These are phyloP conservation scores for Galeruca laticollis DNA, from an alignment of 2,888 invertebrate genomes.

Conservation along the genomic window DNA sequence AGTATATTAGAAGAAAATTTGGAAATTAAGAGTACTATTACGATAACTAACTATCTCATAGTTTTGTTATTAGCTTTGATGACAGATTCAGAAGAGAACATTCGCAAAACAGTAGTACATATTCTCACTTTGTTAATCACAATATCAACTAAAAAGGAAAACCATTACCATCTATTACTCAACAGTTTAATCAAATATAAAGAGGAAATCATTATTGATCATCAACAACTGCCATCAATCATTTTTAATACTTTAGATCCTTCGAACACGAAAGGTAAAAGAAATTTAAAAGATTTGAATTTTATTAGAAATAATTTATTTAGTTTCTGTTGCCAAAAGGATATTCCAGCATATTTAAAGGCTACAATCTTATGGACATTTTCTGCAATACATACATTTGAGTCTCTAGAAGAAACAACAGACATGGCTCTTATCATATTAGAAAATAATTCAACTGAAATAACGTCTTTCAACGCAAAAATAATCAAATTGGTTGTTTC, in stretches of 20 bases:
- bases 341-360: slow-evolving; percentile 66
- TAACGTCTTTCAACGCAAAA: slow-evolving; percentile 51
- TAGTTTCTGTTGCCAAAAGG: slow-evolving; percentile 62
- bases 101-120: slow-evolving; percentile 38
- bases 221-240: slow-evolving; percentile 75
- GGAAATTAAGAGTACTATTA: slow-evolving; percentile 24
- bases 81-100: slow-evolving; percentile 28
- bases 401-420: slow-evolving; percentile 57
- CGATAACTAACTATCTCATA: slow-evolving; percentile 26
- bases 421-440: slow-evolving; percentile 53
- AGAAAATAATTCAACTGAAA: slow-evolving; percentile 42
- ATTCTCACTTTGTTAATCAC: slow-evolving; percentile 36
- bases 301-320: slow-evolving; percentile 56
- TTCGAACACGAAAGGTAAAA: slow-evolving; percentile 61
- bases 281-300: slow-evolving; percentile 55
- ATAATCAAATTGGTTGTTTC: slow-evolving; percentile 54
- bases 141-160: slow-evolving; percentile 31
- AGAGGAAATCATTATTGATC: slow-evolving; percentile 74
- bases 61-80: slow-evolving; percentile 38
- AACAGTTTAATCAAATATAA: slow-evolving; percentile 48
- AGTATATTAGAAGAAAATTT: slow-evolving; percentile 31
- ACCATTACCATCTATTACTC: slow-evolving; percentile 40
- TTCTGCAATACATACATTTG: slow-evolving; percentile 53
- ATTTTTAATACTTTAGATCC: slow-evolving; percentile 72
- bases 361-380: slow-evolving; percentile 64